Evolutionary conservation across 1,140 invertebrate species (phyloP).

Genomic region (Lepidurus packardi): DNA sequence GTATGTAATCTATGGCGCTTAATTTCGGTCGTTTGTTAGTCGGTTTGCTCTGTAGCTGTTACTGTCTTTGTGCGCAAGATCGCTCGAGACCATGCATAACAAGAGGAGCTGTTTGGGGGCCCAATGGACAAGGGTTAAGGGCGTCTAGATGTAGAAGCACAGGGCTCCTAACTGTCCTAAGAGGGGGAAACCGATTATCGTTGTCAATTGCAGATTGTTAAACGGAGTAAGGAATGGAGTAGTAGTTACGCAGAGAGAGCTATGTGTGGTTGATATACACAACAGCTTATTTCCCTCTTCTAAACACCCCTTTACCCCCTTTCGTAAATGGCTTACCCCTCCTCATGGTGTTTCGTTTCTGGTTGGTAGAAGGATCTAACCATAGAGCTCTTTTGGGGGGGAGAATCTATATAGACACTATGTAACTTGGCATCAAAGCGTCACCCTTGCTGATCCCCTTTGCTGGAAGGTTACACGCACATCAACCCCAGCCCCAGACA

Average conservation of each 20-base stretch:
- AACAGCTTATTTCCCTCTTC: slow-evolving; percentile 15
- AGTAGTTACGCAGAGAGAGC: not conserved
- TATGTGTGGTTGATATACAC: not conserved
- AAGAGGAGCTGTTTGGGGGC: not conserved
- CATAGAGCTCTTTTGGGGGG: too few species aligned
- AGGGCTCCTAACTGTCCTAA: not conserved
- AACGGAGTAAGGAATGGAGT: not conserved
- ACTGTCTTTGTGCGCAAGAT: slow-evolving; percentile 1
- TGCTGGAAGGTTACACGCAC: slow-evolving; percentile 2
- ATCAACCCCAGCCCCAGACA: slow-evolving; percentile 1
- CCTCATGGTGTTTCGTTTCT: too few species aligned
- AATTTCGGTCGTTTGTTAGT: not conserved
- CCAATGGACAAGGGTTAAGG: not conserved
- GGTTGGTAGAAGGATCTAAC: too few species aligned
- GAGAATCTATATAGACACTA: too few species aligned
- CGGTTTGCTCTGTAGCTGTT: not conserved
- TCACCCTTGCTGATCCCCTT: not conserved
- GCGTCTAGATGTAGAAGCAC: not conserved
- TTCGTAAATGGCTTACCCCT: too few species aligned
- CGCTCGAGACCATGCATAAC: not conserved
- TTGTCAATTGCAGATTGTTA: slow-evolving; percentile 16
- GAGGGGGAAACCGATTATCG: slow-evolving; percentile 18
- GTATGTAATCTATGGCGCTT: not conserved
- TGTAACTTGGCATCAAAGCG: not conserved
- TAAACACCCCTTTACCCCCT: not conserved